Conservation (phyloP, 2,797 vertebrate species). For the Momotus momota region DNA sequence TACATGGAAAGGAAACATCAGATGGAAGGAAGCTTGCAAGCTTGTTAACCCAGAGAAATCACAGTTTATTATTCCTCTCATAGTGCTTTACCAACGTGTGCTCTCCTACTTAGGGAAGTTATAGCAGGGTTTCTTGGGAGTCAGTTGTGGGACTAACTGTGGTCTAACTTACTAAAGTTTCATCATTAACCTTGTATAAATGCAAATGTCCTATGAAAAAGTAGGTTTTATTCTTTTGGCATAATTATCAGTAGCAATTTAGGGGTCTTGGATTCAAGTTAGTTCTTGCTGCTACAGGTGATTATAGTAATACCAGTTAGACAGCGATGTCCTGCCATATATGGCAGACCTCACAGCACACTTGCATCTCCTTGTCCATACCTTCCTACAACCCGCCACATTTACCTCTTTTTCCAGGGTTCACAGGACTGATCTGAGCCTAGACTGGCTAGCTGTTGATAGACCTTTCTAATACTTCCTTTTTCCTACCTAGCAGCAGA, state of each 20-base stretch:
- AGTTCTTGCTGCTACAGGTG: not conserved
- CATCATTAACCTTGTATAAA: not conserved
- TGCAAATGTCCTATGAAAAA: not conserved
- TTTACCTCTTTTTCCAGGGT: accelerated
- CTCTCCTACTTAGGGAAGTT: not conserved
- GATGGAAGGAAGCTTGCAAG: not conserved
- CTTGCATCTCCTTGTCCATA: not conserved
- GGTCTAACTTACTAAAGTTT: not conserved
- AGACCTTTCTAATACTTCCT: not conserved
- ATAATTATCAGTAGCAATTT: not conserved
- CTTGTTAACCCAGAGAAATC: not conserved
- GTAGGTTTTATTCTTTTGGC: not conserved
- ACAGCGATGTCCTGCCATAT: not conserved
- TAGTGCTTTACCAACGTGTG: not conserved
- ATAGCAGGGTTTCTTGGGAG: not conserved
- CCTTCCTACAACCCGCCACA: not conserved
- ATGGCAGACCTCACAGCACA: not conserved
- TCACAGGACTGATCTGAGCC: not conserved
- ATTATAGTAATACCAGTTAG: not conserved
- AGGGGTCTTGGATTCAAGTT: not conserved
- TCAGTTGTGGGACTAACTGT: not conserved
- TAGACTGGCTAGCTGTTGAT: accelerated
- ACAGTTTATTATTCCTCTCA: not conserved
- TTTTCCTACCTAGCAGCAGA: not conserved
- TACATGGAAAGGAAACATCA: accelerated